Evolutionary conservation across 2,797 vertebrate species (phyloP).

Genomic region (Urocyon cinereoargenteus): DNA sequence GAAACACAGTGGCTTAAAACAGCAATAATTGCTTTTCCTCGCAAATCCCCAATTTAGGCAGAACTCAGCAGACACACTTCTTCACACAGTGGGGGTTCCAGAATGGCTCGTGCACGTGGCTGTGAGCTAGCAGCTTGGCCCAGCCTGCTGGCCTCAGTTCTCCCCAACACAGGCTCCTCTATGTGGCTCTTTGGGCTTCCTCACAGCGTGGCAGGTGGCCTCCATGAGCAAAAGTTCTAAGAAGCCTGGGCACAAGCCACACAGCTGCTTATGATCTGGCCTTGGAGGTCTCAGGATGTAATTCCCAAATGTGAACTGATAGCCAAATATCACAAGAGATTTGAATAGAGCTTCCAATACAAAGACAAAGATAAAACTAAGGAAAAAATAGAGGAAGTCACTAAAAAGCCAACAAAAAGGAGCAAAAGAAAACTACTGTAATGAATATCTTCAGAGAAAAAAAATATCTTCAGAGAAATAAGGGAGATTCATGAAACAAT

Average conservation of each 20-base stretch:
- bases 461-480: background rate
- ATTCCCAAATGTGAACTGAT: background rate
- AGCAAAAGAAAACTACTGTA: background rate
- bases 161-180: fast-evolving
- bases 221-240: background rate
- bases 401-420: background rate
- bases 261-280: background rate
- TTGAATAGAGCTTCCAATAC: background rate
- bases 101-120: no score
- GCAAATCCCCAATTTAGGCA: background rate
- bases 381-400: background rate
- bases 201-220: background rate
- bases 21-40: background rate
- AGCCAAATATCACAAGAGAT: background rate
- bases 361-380: background rate
- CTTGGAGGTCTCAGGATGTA: background rate
- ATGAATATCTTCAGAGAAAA: background rate
- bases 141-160: fast-evolving
- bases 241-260: background rate
- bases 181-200: background rate
- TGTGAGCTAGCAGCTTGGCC: no score
- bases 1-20: background rate
- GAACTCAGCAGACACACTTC: background rate
- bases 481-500: background rate
- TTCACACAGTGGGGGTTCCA: background rate